Percentiles rank a stretch among this genome's conserved stretches.
Conservation (phyloP, 1,140 invertebrate genomes). For the Drosophila sturtevanti region DNA sequence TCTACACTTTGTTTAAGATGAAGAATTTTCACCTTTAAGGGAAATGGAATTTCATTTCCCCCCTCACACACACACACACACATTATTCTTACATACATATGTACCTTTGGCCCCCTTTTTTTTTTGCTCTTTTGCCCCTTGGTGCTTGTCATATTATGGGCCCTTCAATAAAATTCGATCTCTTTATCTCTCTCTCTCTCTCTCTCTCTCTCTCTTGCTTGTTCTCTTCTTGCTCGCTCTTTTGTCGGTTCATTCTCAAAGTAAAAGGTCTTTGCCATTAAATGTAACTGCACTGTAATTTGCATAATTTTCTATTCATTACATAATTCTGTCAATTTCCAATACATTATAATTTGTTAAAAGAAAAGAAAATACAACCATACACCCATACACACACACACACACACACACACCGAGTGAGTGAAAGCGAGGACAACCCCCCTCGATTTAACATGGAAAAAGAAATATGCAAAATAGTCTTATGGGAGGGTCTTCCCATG, state of each 20-base stretch:
- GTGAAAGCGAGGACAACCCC: constrained; percentile 32
- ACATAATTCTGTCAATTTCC: constrained; percentile 83
- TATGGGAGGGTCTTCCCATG: constrained; percentile 29
- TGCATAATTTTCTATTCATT: constrained; percentile 83
- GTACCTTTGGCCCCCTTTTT: background rate
- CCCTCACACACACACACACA: background rate
- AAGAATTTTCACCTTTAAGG: background rate
- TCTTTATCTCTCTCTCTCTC: constrained; percentile 22
- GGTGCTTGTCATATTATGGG: constrained; percentile 16
- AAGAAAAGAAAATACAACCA: constrained; percentile 25
- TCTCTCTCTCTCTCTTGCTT: constrained; percentile 7
- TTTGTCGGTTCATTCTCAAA: background rate
- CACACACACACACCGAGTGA: background rate
- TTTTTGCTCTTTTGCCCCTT: background rate
- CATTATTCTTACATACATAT: background rate
- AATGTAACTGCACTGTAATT: constrained; percentile 82
- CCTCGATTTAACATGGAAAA: background rate
- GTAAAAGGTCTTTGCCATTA: constrained; percentile 76
- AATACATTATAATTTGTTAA: constrained; percentile 82
- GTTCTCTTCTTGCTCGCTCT: constrained; percentile 8
- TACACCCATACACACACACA: background rate
- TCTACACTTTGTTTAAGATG: background rate
- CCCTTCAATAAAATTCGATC: constrained; percentile 57
- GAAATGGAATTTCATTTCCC: background rate
- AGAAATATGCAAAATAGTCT: constrained; percentile 68